Conservation (phyloP, 2,888 invertebrate species). For the Chrysomela aeneicollis region DNA sequence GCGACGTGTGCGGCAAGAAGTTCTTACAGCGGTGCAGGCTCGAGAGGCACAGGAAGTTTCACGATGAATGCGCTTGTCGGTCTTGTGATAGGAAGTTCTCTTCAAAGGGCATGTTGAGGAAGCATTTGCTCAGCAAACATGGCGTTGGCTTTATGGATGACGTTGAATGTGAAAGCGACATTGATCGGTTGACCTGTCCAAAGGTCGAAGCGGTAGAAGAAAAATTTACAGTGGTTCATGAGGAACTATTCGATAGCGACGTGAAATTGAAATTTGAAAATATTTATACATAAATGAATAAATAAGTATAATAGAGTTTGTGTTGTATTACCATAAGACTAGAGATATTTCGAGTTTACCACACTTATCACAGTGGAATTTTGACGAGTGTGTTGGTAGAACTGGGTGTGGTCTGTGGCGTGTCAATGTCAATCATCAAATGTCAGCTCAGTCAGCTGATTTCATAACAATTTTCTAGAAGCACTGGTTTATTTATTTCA, state of each 20-base stretch:
- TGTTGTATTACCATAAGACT: too few relatives aligned
- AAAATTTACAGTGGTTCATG: too few relatives aligned
- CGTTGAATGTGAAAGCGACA: not conserved
- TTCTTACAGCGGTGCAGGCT: slow-evolving; percentile 61
- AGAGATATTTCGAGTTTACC: too few relatives aligned
- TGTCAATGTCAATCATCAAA: not conserved
- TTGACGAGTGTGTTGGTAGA: too few relatives aligned
- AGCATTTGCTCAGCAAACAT: slow-evolving; percentile 41
- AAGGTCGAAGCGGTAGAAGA: too few relatives aligned
- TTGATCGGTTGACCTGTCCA: too few relatives aligned
- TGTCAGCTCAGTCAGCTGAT: not conserved
- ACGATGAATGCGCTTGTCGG: slow-evolving; percentile 53
- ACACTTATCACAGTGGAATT: too few relatives aligned
- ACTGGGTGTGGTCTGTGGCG: not conserved
- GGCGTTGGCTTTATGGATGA: not conserved
- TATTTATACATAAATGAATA: too few relatives aligned
- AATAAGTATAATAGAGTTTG: too few relatives aligned
- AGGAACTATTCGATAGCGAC: too few relatives aligned
- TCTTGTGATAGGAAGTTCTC: slow-evolving; percentile 52
- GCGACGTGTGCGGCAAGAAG: slow-evolving; percentile 52
- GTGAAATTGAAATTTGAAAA: too few relatives aligned
- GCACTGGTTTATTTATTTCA: slow-evolving; percentile 30
- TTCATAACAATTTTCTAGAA: slow-evolving; percentile 27
- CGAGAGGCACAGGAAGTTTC: slow-evolving; percentile 62
- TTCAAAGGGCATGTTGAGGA: slow-evolving; percentile 46